Conservation (phyloP, 2,113 vertebrate species). For the Melanotaenia duboulayi region DNA sequence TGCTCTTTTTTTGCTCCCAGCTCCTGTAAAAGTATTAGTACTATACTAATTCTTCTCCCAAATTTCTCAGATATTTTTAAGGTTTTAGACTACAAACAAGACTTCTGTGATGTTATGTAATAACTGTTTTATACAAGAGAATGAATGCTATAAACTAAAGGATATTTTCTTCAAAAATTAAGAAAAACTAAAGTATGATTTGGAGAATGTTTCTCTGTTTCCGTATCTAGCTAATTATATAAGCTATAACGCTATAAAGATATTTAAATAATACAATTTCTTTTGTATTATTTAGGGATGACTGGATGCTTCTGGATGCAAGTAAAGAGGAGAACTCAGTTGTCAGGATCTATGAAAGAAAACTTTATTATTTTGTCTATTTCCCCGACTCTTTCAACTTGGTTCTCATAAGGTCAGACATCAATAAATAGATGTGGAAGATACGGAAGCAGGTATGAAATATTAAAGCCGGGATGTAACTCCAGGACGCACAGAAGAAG, state of each 20-base stretch:
- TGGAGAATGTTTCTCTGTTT: not conserved
- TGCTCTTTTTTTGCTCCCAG: too few relatives aligned
- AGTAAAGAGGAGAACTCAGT: not conserved
- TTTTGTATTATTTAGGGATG: not conserved
- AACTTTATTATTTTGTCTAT: constrained; percentile 14
- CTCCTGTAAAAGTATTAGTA: not conserved
- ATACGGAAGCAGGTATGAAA: constrained; percentile 54
- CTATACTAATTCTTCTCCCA: not conserved
- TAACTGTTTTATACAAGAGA: not conserved
- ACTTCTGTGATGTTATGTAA: not conserved
- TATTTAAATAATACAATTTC: constrained; percentile 22
- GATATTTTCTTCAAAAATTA: not conserved
- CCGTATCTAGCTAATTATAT: not conserved
- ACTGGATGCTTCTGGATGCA: not conserved
- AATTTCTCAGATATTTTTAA: not conserved
- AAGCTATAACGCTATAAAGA: too few relatives aligned
- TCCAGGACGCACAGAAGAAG: constrained; percentile 63
- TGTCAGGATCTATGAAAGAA: constrained; percentile 10
- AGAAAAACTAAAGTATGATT: not conserved
- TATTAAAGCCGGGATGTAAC: constrained; percentile 59
- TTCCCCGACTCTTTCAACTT: constrained; percentile 23
- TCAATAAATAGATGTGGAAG: constrained; percentile 44
- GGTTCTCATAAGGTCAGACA: constrained; percentile 23
- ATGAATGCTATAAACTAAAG: not conserved
- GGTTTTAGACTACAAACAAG: not conserved